Conservation (phyloP, 2,113 vertebrate species). For the Cephalopterus ornatus region DNA sequence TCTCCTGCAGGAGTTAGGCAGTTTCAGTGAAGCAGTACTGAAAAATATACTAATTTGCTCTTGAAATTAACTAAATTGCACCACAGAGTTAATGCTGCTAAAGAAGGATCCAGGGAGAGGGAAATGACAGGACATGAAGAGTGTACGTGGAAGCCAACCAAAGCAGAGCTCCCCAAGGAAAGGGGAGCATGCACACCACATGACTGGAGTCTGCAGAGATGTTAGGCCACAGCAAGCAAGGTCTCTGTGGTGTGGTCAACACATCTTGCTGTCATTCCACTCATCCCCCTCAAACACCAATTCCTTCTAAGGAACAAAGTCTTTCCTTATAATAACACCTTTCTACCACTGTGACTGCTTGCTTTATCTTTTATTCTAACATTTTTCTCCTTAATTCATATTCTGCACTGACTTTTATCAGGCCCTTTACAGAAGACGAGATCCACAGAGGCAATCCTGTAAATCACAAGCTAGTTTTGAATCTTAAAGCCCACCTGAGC, state of each 20-base stretch:
- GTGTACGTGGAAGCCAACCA: rapidly evolving
- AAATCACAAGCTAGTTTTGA: background rate
- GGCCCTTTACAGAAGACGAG: background rate
- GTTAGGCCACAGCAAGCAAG: background rate
- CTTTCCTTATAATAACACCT: background rate
- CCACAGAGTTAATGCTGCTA: background rate
- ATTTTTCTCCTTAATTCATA: background rate
- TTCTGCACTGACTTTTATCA: background rate
- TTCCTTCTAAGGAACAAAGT: background rate
- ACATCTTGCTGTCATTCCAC: background rate
- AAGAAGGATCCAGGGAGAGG: background rate
- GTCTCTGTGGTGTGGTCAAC: background rate
- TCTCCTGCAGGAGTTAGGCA: background rate
- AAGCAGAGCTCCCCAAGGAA: background rate
- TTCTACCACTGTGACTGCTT: background rate
- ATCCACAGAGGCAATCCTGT: background rate
- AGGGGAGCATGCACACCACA: background rate
- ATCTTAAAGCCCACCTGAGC: background rate
- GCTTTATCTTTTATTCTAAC: background rate
- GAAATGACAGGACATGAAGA: background rate
- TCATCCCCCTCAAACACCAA: background rate
- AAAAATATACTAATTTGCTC: background rate
- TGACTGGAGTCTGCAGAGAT: background rate
- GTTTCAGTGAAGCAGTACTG: background rate
- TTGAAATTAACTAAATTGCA: background rate